Evolutionary conservation across 1,140 invertebrate genomes (phyloP).

Genomic region (Acromyrmex echinatior): DNA sequence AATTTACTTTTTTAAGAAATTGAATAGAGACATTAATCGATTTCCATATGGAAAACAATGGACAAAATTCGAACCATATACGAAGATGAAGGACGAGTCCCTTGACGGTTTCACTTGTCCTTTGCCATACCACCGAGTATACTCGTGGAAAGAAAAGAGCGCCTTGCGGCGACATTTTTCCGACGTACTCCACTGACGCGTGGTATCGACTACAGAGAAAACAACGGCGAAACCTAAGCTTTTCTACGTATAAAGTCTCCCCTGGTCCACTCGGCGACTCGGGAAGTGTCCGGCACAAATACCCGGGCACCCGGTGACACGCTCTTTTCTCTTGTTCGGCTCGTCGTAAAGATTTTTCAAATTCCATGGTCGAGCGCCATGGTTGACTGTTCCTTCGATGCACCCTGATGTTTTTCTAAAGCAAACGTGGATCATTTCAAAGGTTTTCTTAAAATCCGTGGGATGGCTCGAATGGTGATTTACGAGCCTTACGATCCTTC

Average conservation of each 20-base stretch:
- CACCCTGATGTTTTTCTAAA: constrained; percentile 49
- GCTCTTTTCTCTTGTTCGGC: constrained; percentile 61
- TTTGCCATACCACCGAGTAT: constrained; percentile 32
- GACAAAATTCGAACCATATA: background rate
- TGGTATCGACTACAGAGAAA: constrained; percentile 55
- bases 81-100: constrained; percentile 24
- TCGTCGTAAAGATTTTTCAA: constrained; percentile 38
- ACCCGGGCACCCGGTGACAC: constrained; percentile 34
- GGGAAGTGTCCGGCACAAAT: constrained; percentile 45
- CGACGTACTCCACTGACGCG: constrained; percentile 45
- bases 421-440: constrained; percentile 22
- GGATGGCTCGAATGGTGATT: constrained; percentile 70
- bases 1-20: background rate
- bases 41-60: constrained; percentile 18
- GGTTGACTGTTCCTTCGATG: constrained; percentile 26
- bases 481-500: constrained; percentile 73
- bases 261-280: constrained; percentile 17
- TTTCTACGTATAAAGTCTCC: constrained; percentile 55
- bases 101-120: constrained; percentile 3
- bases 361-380: constrained; percentile 63
- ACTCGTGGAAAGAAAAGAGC: constrained; percentile 66
- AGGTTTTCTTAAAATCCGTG: constrained; percentile 50
- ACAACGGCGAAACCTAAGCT: constrained; percentile 63
- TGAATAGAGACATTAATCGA: background rate
- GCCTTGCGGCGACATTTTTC: constrained; percentile 54